A percentile compares a stretch with the other conserved stretches of the same genome.
Evolutionary conservation across 2,113 vertebrate species (phyloP).

Genomic region (Lagenorhynchus albirostris): DNA sequence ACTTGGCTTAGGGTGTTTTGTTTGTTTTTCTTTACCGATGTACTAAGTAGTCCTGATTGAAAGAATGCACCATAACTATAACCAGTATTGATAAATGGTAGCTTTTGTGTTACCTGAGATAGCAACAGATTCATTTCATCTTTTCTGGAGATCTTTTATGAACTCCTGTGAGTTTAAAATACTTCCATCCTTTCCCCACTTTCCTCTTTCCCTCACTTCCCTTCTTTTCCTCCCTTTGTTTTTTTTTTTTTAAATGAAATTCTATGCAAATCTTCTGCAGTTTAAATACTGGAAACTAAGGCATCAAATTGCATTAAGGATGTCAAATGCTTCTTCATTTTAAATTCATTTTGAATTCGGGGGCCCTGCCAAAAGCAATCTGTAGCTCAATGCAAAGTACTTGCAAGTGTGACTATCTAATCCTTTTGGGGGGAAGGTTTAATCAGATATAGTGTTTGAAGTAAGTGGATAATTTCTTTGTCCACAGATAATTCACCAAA

Average conservation of each 20-base stretch:
- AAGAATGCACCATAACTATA: not conserved
- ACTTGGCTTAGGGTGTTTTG: not conserved
- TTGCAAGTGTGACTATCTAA: conserved; percentile 50
- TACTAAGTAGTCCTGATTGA: not conserved
- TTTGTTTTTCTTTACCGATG: not conserved
- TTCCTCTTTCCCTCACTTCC: fast-evolving
- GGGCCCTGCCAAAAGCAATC: conserved; percentile 36
- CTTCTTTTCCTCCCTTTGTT: not conserved
- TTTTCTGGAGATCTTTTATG: not conserved
- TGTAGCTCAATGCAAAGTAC: not conserved
- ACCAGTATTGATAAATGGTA: not conserved
- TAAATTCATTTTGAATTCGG: conserved; percentile 47
- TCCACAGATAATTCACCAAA: conserved; percentile 51
- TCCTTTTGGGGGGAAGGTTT: not conserved
- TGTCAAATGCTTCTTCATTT: conserved; percentile 35
- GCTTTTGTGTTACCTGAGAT: not conserved
- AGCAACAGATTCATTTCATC: not conserved
- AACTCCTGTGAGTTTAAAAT: not conserved
- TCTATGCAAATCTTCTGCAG: not conserved
- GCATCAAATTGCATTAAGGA: conserved; percentile 57
- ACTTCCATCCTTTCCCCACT: not conserved
- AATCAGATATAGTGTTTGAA: conserved; percentile 60
- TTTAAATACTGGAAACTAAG: not conserved
- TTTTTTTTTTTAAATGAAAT: not conserved
- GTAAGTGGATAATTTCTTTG: conserved; percentile 55